Base-by-base conservation (phyloP, 2,888 invertebrate genomes). In the Drosophila nigricruria region DNA sequence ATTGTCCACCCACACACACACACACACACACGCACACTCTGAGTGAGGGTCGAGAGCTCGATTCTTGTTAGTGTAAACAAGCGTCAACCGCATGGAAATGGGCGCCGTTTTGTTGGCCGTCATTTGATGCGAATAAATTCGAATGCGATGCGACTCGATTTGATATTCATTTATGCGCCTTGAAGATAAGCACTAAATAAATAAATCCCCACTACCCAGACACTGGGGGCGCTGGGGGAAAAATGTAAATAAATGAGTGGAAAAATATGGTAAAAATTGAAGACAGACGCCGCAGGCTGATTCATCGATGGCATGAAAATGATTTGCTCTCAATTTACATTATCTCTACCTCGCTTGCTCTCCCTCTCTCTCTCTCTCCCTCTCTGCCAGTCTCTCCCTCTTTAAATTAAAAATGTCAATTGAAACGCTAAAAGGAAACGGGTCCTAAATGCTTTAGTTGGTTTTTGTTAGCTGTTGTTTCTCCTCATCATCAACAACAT, bases 131-230 rank as follows among this genome's bases (percentile, higher is more conserved):
- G 81, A 82, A 85, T 85, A 81, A 84, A 83, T 71, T 77, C 80
- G 74, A 77, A 50, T 67, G 68, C 72, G 83, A 70, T 79, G 79
- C 77, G 79, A 69, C 58, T 71, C 71, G 71, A 89, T 85, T 85
- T 75, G 70, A 77, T 89, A 89, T 85, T 85, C 88, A 84, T 84
- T 84, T 84, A 84, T 84, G 84, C 84, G 89, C 70, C 84, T 84
- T 72, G 30, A 78, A 84, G 90, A 85, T 89, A 89, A 85, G 85
- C 88, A 89, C 82, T 89, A 89, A 88, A 85, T 89, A 85, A 85
- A 85, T 81, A 89, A 85, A 79, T 77, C 70, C 65, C 70, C 54
- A 56, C 70, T 53, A 50, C 23, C 23, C 16, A 64, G 16, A 1
- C 16, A 3, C 16, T 34, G 20, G 23, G 25, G 6, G 3, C 25